Evolutionary conservation across 2,888 invertebrate genomes (phyloP), one percentile per base, ranked within the genome.

Genomic region (Branchipolynoe longqiensis): DNA sequence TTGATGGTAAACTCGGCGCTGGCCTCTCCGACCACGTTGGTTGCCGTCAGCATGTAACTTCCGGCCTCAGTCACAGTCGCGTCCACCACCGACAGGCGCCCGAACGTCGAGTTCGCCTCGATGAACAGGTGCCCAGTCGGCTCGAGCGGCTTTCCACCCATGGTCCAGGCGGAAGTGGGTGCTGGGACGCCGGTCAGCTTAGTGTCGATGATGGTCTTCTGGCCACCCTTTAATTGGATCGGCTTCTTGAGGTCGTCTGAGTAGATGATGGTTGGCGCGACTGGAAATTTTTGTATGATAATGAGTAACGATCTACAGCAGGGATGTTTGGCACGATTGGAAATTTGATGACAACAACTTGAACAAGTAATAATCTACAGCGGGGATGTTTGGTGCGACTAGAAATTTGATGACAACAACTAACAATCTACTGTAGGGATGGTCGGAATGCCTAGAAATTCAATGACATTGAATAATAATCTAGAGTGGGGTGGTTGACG

Each of bases 131-230:
- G 41, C 38, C 38, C 40, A 22, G 40, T 31, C 28, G 54, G 40
- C 28, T 88, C 87, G 85, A 93, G 91, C 3, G 92, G 90, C 84
- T 94, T 91, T 64, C 95, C 95, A 91, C 97, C 96, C 91, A 95
- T 96, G 88, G 94, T 95, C 97, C 97, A 97, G 8, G 94, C 94
- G 36, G 96, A 94, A 41, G 95, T 94, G 2, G 97, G 97, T 90
- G 94, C 94, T 25, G 97, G 97, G 92, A 96, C 96, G 82, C 97
- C 97, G 83, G 94, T 94, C 64, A 96, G 94, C 86, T 94, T 95
- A 64, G 96, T 95, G 40, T 92, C 92, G 25, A 94, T 90, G 78
- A 91, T 91, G 89, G 94, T 91, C 82, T 91, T 92, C 33, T 92
- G 89, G 36, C 92, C 93, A 25, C 92, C 95, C 89, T 95, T 95